These are phyloP conservation scores for Maconellicoccus hirsutus DNA, from an alignment of 1,140 invertebrate species.

Conservation along the genomic window DNA sequence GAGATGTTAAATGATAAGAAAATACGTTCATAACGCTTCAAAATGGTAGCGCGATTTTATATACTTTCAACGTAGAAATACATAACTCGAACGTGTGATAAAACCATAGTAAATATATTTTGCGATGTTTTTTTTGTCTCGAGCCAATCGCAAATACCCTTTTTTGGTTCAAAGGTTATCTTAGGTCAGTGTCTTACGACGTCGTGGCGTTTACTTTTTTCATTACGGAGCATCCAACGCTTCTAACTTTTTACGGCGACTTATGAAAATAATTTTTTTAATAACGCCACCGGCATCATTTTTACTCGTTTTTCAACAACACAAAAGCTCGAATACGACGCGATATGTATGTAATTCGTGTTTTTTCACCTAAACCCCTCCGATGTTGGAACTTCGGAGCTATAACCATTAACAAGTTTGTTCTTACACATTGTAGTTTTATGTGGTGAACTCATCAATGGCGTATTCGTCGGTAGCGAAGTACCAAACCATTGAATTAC, in stretches of 20 bases:
- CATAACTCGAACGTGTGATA: background rate
- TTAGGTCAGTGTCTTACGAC: background rate
- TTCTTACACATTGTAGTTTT: too few relatives aligned
- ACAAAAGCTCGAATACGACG: background rate
- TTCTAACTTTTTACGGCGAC: background rate
- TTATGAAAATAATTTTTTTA: conserved; percentile 1
- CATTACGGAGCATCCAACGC: background rate
- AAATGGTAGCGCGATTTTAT: background rate
- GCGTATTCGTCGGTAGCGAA: too few relatives aligned
- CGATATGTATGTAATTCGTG: background rate
- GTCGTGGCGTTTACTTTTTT: background rate
- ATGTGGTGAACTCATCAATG: too few relatives aligned
- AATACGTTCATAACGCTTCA: background rate
- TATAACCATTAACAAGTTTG: background rate
- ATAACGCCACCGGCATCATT: background rate
- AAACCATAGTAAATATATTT: background rate
- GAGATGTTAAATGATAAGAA: background rate
- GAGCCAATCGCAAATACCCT: background rate
- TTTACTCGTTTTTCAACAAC: background rate
- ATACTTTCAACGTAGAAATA: background rate
- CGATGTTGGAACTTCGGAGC: background rate
- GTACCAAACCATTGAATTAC: too few relatives aligned
- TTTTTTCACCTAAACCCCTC: background rate
- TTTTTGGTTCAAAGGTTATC: background rate
- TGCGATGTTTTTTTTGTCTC: background rate